Evolutionary conservation across 2,113 vertebrate species (phyloP).

Genomic region (Ceuthmochares aereus): DNA sequence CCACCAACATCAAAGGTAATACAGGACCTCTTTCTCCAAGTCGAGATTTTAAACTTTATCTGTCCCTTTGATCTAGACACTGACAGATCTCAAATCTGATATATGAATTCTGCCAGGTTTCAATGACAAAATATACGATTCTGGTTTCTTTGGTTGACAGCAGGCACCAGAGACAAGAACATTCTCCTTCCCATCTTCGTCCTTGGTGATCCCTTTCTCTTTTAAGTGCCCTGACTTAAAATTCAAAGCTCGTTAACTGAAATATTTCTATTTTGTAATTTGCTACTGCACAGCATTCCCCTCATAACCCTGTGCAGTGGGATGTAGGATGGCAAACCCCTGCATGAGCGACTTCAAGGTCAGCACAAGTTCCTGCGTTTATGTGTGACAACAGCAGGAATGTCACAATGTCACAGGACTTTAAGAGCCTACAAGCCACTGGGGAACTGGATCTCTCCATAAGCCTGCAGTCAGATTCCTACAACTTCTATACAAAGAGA

Average conservation of each 20-base stretch:
- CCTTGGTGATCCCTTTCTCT: neutral
- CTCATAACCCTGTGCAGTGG: neutral
- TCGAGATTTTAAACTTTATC: neutral
- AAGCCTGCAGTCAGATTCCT: neutral
- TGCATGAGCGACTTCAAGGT: neutral
- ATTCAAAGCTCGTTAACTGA: neutral
- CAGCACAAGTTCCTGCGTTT: neutral
- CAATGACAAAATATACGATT: neutral
- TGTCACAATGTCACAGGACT: neutral
- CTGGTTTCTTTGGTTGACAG: neutral
- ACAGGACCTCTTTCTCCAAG: neutral
- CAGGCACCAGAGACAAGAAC: neutral
- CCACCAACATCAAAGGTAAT: neutral
- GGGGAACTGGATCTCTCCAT: neutral
- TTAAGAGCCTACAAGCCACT: neutral
- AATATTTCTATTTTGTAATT: neutral
- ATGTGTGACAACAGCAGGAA: neutral
- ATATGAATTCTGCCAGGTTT: neutral
- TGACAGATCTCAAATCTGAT: neutral
- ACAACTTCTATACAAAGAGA: neutral
- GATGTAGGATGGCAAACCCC: neutral
- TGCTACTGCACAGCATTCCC: neutral
- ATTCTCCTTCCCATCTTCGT: neutral
- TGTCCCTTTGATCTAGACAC: neutral
- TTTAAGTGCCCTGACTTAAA: neutral